Conservation (phyloP, 2,797 vertebrate species). For the Florisuga fusca region DNA sequence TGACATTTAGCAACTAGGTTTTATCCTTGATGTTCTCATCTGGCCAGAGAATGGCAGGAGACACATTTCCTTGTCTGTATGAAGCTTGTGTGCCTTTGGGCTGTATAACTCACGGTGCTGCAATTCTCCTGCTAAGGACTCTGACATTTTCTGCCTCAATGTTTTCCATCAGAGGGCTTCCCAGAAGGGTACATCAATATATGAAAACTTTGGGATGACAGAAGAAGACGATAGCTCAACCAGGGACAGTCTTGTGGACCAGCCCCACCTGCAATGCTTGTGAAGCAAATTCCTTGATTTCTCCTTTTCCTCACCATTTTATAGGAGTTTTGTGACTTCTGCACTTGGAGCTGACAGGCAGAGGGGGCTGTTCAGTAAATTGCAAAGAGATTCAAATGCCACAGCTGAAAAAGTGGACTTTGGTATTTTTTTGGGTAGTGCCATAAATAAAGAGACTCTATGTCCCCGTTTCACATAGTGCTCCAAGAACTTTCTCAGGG, state of each 20-base stretch:
- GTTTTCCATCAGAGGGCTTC: neutral
- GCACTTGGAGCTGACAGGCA: neutral
- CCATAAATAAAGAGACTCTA: neutral
- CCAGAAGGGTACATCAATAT: conserved; percentile 55
- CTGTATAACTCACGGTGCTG: neutral
- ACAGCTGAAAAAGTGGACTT: neutral
- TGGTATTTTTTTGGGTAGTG: neutral
- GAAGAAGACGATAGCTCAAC: neutral
- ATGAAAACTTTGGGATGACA: neutral
- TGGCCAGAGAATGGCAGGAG: conserved; percentile 19
- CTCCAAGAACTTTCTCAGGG: conserved; percentile 38
- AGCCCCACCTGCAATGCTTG: fast-evolving
- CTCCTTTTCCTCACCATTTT: neutral
- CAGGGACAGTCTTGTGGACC: neutral
- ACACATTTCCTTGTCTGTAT: neutral
- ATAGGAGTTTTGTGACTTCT: neutral
- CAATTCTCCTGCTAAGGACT: neutral
- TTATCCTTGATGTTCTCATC: neutral
- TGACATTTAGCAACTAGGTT: conserved; percentile 20
- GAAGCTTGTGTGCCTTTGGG: neutral
- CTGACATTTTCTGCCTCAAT: conserved; percentile 15
- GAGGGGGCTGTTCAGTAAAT: neutral
- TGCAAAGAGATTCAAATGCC: neutral
- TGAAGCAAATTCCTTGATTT: neutral
- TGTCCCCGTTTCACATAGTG: neutral